Conservation (phyloP, 1,140 invertebrate species). For the Bombus sylvicola region DNA sequence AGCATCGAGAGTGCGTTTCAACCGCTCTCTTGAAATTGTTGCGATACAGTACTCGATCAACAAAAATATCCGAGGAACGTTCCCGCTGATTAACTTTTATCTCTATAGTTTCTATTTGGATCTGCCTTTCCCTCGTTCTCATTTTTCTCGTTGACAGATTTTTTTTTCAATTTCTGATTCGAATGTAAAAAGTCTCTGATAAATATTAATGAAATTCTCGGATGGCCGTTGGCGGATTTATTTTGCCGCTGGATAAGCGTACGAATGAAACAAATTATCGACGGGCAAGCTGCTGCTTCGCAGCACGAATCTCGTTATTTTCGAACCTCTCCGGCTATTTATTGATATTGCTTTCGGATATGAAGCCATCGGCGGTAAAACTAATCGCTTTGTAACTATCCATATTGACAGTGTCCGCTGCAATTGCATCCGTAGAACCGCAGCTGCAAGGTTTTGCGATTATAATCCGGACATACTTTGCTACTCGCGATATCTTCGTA, state of each 20-base stretch:
- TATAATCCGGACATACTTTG: too few relatives aligned
- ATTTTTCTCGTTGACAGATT: not conserved
- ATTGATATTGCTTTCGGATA: too few relatives aligned
- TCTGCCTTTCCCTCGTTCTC: not conserved
- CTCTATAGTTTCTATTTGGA: not conserved
- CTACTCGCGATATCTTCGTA: too few relatives aligned
- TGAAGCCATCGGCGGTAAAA: too few relatives aligned
- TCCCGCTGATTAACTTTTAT: conserved; percentile 5
- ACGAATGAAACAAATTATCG: not conserved
- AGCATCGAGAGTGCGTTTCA: not conserved
- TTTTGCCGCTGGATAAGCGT: not conserved
- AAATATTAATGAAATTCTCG: conserved; percentile 8
- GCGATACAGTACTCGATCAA: conserved; percentile 10
- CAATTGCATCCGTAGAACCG: too few relatives aligned
- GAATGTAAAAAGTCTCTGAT: not conserved
- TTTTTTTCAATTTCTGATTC: too few relatives aligned
- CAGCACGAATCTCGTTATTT: not conserved
- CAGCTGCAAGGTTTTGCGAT: too few relatives aligned
- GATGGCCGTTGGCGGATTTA: not conserved
- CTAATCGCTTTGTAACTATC: too few relatives aligned
- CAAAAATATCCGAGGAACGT: conserved; percentile 19
- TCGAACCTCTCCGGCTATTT: not conserved
- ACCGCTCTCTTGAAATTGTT: conserved; percentile 20
- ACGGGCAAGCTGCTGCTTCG: not conserved
- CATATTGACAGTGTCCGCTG: too few relatives aligned